phyloP scores from a whole-genome alignment of 2,888 invertebrate species.

The Drosophila anomalata region DNA sequence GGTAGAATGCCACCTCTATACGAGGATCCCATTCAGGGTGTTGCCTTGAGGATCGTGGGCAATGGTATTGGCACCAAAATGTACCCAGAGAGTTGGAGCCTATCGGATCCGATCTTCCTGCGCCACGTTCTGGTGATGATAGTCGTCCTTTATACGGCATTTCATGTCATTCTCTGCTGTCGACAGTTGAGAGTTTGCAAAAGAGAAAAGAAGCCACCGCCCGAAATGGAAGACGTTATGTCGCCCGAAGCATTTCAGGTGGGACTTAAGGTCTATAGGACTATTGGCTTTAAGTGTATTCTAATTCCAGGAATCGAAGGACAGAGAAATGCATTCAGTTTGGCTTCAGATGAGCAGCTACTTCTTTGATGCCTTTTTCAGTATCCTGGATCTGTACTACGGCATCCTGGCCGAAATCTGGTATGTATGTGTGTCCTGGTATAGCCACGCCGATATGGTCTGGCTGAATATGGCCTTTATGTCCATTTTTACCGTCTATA shows the following conservation, averaged over 20 bases:
- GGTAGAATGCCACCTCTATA: conserved; percentile 5
- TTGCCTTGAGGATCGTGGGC: neutral
- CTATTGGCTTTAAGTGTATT: no score
- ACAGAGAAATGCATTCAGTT: conserved; percentile 32
- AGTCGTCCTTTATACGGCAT: conserved; percentile 35
- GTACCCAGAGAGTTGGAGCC: conserved; percentile 4
- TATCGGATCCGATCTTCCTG: conserved; percentile 51
- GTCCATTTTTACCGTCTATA: conserved; percentile 44
- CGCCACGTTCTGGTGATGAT: conserved; percentile 53
- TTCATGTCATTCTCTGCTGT: conserved; percentile 47
- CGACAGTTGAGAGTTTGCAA: conserved; percentile 46
- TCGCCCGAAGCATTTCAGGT: conserved; percentile 15
- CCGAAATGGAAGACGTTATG: conserved; percentile 21
- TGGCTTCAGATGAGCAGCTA: conserved; percentile 25
- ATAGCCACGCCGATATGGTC: conserved; percentile 32
- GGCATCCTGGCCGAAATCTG: conserved; percentile 44
- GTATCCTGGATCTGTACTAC: conserved; percentile 52
- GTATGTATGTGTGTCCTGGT: conserved; percentile 24
- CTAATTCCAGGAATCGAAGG: conserved; percentile 14
- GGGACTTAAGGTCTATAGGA: neutral
- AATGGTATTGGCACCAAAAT: conserved; percentile 16
- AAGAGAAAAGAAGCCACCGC: neutral
- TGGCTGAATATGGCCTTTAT: conserved; percentile 63
- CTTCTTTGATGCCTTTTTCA: conserved; percentile 45
- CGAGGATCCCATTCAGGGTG: conserved; percentile 4